Percentiles rank a stretch among this genome's conserved stretches.
Conservation (phyloP, 2,888 invertebrate genomes). For the Gymnoscelis rufifasciata region DNA sequence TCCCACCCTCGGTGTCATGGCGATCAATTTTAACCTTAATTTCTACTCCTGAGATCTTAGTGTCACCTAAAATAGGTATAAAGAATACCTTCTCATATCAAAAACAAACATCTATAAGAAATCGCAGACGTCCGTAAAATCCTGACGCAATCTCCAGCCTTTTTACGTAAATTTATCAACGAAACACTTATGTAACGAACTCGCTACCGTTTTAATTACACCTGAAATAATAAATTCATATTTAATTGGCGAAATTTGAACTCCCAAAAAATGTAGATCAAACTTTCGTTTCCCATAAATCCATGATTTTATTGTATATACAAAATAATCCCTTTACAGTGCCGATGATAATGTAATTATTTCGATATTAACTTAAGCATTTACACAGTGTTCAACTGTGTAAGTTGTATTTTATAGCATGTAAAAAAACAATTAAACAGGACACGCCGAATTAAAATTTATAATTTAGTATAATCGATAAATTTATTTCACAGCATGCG, state of each 20-base stretch:
- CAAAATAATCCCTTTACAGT: constrained; percentile 31
- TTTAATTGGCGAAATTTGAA: constrained; percentile 47
- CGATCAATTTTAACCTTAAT: no score
- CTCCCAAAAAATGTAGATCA: constrained; percentile 39
- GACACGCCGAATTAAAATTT: constrained; percentile 27
- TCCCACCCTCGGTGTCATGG: no score
- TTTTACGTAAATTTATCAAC: constrained; percentile 14
- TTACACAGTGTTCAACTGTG: constrained; percentile 22
- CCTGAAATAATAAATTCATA: constrained; percentile 30
- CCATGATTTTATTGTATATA: constrained; percentile 44
- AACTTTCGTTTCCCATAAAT: constrained; percentile 51
- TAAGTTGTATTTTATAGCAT: constrained; percentile 29
- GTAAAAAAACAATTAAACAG: constrained; percentile 28
- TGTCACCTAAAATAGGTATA: no score
- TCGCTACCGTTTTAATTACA: constrained; percentile 65
- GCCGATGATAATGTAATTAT: constrained; percentile 40
- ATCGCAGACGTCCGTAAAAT: no score
- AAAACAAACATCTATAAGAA: no score
- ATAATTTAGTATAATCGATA: constrained; percentile 34
- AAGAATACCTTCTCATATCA: no score
- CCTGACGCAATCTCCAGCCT: no score
- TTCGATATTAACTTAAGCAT: constrained; percentile 23
- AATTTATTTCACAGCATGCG: constrained; percentile 34
- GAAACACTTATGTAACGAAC: constrained; percentile 46
- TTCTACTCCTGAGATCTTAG: no score